Percentiles rank a stretch among this genome's conserved stretches.
Evolutionary conservation across 2,888 invertebrate species (phyloP).

Genomic region (Pachydiplax longipennis): DNA sequence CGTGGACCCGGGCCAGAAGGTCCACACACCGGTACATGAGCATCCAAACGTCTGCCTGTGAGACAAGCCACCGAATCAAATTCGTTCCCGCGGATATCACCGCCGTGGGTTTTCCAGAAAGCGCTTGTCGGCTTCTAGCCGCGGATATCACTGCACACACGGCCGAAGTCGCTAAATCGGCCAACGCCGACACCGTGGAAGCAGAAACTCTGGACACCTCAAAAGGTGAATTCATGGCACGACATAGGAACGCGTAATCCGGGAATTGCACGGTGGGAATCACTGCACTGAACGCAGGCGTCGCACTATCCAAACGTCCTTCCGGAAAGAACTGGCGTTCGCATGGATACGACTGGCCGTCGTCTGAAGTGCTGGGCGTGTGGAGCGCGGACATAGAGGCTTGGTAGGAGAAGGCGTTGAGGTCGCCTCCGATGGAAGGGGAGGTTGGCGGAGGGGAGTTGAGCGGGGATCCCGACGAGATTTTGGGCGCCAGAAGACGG

Average conservation of each 20-base stretch:
- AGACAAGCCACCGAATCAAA: constrained; percentile 70
- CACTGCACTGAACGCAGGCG: background rate
- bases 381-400: background rate
- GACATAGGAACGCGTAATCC: background rate
- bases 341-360: background rate
- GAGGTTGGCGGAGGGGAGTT: background rate
- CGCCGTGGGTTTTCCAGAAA: background rate
- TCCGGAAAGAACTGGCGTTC: background rate
- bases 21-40: constrained; percentile 70
- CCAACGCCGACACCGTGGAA: background rate
- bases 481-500: background rate
- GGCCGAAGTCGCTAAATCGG: background rate
- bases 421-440: background rate
- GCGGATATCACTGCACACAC: background rate
- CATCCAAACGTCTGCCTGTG: constrained; percentile 68
- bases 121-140: background rate
- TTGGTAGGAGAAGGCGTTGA: background rate
- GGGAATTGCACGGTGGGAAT: background rate
- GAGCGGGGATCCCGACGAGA: background rate
- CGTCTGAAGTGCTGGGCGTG: background rate
- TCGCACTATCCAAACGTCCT: background rate
- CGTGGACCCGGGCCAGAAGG: constrained; percentile 51
- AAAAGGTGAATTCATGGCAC: constrained; percentile 28
- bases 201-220: constrained; percentile 7
- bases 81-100: constrained; percentile 62